These are phyloP conservation scores for Dromococcyx pavoninus DNA, from an alignment of 2,797 vertebrate genomes.

Conservation along the genomic window DNA sequence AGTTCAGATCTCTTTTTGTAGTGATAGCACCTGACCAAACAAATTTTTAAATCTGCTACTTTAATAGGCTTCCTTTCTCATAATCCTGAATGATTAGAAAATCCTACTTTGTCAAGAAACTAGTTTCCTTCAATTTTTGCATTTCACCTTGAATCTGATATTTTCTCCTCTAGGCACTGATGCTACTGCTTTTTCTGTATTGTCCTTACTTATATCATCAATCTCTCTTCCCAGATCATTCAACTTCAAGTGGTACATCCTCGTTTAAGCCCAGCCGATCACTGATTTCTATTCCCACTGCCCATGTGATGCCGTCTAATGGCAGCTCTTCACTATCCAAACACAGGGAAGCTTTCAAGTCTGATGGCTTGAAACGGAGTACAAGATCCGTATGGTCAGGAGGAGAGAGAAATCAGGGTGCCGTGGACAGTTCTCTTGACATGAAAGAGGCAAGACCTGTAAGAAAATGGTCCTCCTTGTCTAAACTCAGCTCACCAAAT, in stretches of 20 bases:
- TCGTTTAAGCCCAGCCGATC: conserved; percentile 83
- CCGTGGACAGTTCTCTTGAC: conserved; percentile 79
- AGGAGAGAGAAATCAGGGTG: conserved; percentile 62
- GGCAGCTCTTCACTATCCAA: conserved; percentile 77
- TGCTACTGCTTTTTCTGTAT: neutral
- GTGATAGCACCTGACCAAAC: neutral
- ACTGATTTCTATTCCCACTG: conserved; percentile 83
- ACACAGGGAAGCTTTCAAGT: conserved; percentile 71
- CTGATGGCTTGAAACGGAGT: conserved; percentile 77
- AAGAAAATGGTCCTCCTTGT: conserved; percentile 92
- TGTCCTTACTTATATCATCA: neutral
- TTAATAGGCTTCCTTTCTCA: neutral
- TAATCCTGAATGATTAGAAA: neutral
- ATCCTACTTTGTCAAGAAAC: neutral
- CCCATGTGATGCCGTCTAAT: conserved; percentile 86
- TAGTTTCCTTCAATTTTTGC: neutral
- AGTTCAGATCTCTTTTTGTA: neutral
- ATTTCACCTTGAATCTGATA: neutral
- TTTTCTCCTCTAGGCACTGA: neutral
- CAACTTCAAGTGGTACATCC: conserved; percentile 86
- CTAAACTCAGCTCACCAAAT: conserved; percentile 81
- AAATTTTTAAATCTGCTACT: neutral
- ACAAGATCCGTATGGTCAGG: conserved; percentile 72
- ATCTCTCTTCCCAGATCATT: conserved; percentile 84
- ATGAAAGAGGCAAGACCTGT: conserved; percentile 87